phyloP scores from a whole-genome alignment of 2,888 invertebrate species.

The Apodemia mormo region DNA sequence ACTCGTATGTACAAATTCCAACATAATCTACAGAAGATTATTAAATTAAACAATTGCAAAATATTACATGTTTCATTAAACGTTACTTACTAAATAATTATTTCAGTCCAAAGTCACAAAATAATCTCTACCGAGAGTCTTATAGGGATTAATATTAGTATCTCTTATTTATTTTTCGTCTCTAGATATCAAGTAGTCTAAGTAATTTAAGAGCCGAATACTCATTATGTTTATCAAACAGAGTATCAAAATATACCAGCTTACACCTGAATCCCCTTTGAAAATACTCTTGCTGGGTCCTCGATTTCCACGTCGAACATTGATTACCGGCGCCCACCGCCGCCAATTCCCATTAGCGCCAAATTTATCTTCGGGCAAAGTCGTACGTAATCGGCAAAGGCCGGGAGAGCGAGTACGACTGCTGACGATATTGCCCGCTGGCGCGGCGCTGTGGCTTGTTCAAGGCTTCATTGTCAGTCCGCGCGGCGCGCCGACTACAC shows the following conservation, averaged over 20 bases:
- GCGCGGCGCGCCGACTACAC: slow-evolving; percentile 47
- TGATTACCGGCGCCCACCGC: slow-evolving; percentile 72
- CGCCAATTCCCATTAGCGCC: slow-evolving; percentile 75
- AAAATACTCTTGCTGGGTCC: slow-evolving; percentile 53
- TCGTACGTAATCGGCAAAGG: slow-evolving; percentile 61
- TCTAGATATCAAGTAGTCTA: slow-evolving; percentile 39
- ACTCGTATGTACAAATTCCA: too few species aligned
- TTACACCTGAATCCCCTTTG: slow-evolving; percentile 33
- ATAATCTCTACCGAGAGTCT: background rate
- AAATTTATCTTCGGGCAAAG: slow-evolving; percentile 76
- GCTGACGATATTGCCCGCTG: slow-evolving; percentile 43
- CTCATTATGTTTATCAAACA: slow-evolving; percentile 1
- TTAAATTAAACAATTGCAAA: too few species aligned
- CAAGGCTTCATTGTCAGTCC: slow-evolving; percentile 45
- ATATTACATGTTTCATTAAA: too few species aligned
- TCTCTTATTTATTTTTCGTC: background rate
- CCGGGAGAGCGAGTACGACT: slow-evolving; percentile 61
- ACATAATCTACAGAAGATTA: too few species aligned
- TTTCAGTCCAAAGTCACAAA: background rate
- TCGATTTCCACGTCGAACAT: slow-evolving; percentile 72
- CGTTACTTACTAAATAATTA: too few species aligned
- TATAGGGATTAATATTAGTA: background rate
- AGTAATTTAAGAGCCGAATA: background rate
- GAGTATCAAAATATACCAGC: slow-evolving; percentile 32
- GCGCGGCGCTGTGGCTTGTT: slow-evolving; percentile 34